A percentile compares a stretch with the other conserved stretches of the same genome.
These are phyloP conservation scores for Pseudoips prasinana DNA, from an alignment of 2,888 invertebrate genomes.

Conservation along the genomic window DNA sequence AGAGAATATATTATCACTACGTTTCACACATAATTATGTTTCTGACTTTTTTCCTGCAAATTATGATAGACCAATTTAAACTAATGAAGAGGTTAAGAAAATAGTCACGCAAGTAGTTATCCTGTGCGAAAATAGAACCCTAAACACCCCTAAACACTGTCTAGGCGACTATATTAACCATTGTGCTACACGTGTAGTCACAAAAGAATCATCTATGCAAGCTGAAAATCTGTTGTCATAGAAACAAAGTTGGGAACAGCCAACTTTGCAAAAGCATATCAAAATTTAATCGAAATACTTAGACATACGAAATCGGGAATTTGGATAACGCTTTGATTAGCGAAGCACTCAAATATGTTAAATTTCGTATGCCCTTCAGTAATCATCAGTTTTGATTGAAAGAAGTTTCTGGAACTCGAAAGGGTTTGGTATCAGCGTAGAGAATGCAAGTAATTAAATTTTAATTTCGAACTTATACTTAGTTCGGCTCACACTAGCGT, in stretches of 20 bases:
- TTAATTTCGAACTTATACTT: slow-evolving; percentile 1
- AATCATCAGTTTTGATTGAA: slow-evolving; percentile 5
- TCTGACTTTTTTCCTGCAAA: too few relatives aligned
- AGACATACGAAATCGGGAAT: slow-evolving; percentile 7
- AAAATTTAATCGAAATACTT: slow-evolving; percentile 11
- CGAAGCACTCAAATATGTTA: slow-evolving; percentile 12
- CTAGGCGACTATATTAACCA: too few relatives aligned
- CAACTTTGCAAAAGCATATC: slow-evolving; percentile 4
- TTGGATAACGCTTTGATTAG: slow-evolving; percentile 21
- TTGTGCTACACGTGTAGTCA: too few relatives aligned
- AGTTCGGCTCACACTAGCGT: background rate
- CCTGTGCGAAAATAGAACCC: too few relatives aligned
- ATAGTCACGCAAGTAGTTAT: too few relatives aligned
- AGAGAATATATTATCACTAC: too few relatives aligned
- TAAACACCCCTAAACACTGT: too few relatives aligned
- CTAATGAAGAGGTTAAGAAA: too few relatives aligned
- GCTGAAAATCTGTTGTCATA: background rate
- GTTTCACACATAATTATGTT: too few relatives aligned
- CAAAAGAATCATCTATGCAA: too few relatives aligned
- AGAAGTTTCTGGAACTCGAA: slow-evolving; percentile 7
- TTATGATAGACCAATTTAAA: too few relatives aligned
- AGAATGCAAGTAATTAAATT: slow-evolving; percentile 15
- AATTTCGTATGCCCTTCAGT: slow-evolving; percentile 9
- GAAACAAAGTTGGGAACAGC: slow-evolving; percentile 2
- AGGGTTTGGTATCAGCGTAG: background rate